These are phyloP conservation scores for Heterodera carotae DNA, from an alignment of 1,140 invertebrate species.

Conservation along the genomic window DNA sequence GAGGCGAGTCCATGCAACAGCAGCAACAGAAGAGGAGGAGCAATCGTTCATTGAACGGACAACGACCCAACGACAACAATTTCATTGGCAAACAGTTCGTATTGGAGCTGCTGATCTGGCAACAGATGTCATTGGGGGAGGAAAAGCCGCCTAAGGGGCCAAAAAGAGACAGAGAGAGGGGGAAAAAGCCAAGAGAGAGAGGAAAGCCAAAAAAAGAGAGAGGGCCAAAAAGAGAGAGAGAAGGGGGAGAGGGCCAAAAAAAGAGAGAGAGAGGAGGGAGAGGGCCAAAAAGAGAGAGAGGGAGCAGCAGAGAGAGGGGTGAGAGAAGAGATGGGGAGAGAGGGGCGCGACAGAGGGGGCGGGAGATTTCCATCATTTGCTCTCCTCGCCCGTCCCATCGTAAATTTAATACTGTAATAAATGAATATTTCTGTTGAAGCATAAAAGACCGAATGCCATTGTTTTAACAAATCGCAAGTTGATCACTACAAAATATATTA, in stretches of 20 bases:
- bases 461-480: background rate
- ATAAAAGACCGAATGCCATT: background rate
- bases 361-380: no score
- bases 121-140: slow-evolving; percentile 11
- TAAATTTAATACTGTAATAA: background rate
- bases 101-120: slow-evolving; percentile 19
- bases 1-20: no score
- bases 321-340: background rate
- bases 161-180: background rate
- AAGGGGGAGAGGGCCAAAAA: background rate
- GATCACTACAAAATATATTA: slow-evolving; percentile 3
- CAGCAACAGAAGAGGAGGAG: no score
- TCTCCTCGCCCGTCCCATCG: no score
- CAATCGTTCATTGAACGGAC: background rate
- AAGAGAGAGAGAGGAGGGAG: no score
- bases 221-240: background rate
- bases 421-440: background rate
- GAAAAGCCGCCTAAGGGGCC: background rate
- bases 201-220: background rate
- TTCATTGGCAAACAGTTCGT: background rate
- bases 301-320: background rate
- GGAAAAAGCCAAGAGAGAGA: background rate
- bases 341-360: no score
- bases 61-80: background rate
- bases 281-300: background rate